Evolutionary conservation across 2,888 invertebrate genomes (phyloP), one percentile per base, ranked within the genome.

Genomic region (Fragum fragum): DNA sequence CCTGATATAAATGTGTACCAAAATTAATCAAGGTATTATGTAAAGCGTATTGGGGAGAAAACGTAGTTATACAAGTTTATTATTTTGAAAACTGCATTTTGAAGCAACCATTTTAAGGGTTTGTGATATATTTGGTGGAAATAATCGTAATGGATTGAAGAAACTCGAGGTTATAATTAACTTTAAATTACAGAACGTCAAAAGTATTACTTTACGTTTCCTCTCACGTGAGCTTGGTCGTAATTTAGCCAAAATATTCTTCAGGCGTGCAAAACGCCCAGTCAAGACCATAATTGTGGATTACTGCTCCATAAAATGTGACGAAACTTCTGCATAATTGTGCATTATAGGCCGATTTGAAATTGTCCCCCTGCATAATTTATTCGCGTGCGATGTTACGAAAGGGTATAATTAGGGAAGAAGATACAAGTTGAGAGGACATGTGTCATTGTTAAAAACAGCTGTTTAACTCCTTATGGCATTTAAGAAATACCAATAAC

Each of bases 281-380:
- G 57, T 57, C 57, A 42, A 42, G 11, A 23, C 42, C 18, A 42
- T 66, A 66, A 66, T 23, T 66, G 16, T 6, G 21, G 39, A 66
- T 66, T 42, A 66, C 23, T 39, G 39, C 21, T 14, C 16, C 39
- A 42, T 66, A 66, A 66, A 66, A 66, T 66, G 66, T 66, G 66
- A 66, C 66, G 66, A 66, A 66, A 66, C 66, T 66, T 66, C 36
- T 66, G 66, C 66, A 66, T 42, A 39, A 42, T 66, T 26, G 66
- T 66, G 66, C 66, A 66, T 66, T 66, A 66, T 23, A n/a, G 42
- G 42, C 66, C 29, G 23, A 39, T 39, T 42, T 66, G 9, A 57
- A 57, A 57, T 57, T 57, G 16, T 47, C 26, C 21, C 36, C 23
- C 23, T 66, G 66, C 66, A 66, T 66, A 66, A 66, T 66, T 66